phyloP scores from a whole-genome alignment of 2,113 vertebrate genomes.

The Scartelaos histophorus region DNA sequence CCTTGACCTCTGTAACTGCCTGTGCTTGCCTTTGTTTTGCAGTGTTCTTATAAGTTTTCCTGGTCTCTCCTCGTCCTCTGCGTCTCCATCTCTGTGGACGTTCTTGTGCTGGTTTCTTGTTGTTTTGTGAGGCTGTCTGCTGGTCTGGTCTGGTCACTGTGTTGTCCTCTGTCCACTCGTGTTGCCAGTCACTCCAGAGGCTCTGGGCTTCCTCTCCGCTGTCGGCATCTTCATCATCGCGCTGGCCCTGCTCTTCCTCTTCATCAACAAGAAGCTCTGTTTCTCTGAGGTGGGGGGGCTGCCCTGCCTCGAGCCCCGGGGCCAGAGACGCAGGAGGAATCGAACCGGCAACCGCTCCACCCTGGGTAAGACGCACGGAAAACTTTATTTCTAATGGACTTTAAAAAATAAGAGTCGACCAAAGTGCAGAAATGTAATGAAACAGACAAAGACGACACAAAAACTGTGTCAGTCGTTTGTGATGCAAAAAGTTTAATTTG shows the following conservation, averaged over 20 bases:
- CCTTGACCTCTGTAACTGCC: not conserved
- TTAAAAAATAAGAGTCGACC: no score
- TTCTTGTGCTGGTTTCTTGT: conserved; percentile 11
- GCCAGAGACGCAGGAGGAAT: conserved; percentile 65
- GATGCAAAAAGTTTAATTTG: no score
- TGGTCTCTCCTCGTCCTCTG: conserved; percentile 60
- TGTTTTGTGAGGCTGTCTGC: conserved; percentile 57
- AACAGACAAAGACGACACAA: no score
- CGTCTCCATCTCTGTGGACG: conserved; percentile 30
- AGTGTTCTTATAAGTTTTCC: not conserved
- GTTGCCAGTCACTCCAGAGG: conserved; percentile 80
- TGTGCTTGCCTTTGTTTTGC: not conserved
- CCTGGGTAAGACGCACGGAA: conserved; percentile 76
- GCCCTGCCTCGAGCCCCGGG: conserved; percentile 74
- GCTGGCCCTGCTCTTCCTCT: conserved; percentile 83
- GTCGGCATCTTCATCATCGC: conserved; percentile 82
- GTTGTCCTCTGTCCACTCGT: conserved; percentile 72
- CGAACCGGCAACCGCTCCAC: conserved; percentile 67
- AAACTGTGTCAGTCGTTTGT: no score
- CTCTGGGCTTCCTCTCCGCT: conserved; percentile 81
- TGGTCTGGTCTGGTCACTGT: conserved; percentile 75
- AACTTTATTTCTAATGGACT: no score
- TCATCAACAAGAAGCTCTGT: conserved; percentile 87
- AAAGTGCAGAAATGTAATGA: no score
- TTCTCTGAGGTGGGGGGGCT: conserved; percentile 80